Conservation (phyloP, 2,113 vertebrate genomes). For the Narcine bancroftii region DNA sequence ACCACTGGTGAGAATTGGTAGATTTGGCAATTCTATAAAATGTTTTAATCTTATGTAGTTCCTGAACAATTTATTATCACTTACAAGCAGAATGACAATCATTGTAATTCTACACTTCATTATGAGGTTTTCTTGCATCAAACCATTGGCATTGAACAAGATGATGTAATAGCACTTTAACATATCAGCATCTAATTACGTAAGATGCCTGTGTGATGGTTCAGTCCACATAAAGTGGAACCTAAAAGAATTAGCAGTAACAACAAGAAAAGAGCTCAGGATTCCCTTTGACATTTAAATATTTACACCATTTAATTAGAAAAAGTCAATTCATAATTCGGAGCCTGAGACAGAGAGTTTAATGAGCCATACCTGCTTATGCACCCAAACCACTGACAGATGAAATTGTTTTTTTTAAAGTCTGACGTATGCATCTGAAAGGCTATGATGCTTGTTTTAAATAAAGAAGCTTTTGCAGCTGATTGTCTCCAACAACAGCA, state of each 20-base stretch:
- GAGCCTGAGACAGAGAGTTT: background rate
- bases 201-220: constrained; percentile 15
- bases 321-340: constrained; percentile 21
- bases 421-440: background rate
- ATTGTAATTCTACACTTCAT: background rate
- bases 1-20: background rate
- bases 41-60: background rate
- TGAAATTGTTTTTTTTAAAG: constrained; percentile 1
- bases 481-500: background rate
- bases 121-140: background rate
- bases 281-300: constrained; percentile 17
- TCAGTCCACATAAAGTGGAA: constrained; percentile 7
- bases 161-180: constrained; percentile 25
- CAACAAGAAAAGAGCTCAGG: background rate
- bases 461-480: background rate
- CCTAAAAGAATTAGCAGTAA: constrained; percentile 25
- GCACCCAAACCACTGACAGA: constrained; percentile 2
- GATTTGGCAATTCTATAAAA: background rate
- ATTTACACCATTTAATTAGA: constrained; percentile 19
- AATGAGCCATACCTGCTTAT: constrained; percentile 5
- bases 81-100: background rate
- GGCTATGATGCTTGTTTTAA: background rate
- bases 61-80: constrained; percentile 11
- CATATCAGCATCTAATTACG: constrained; percentile 4
- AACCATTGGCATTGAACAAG: constrained; percentile 18